Evolutionary conservation across 2,113 vertebrate species (phyloP), one percentile per base, ranked within the genome.

Genomic region (Thymallus thymallus): DNA sequence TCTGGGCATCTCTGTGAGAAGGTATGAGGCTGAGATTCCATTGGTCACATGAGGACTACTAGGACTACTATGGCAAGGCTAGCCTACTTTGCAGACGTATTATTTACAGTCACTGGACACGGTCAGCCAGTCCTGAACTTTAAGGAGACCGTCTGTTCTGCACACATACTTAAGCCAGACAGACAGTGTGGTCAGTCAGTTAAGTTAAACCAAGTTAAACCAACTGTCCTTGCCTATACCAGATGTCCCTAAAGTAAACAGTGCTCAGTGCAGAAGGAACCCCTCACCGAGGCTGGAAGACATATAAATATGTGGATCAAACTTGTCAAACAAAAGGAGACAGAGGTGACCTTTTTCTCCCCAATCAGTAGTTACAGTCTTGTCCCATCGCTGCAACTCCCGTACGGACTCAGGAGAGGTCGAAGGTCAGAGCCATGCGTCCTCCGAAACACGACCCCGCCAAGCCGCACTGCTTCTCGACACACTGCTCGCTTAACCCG

Each of bases 221-320:
- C 85, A 88, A 78, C 85, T 89, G 89, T 74, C 77, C 18, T 70
- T 69, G 79, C 71, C 72, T 76, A 41, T 41, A 41, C 35, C 35
- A 41, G 35, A 41, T 41, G 35, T 41, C 35, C 35, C 35, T 41
- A 41, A 41, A 41, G 35, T 41, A 81, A 80, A 82, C 76, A 80
- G 68, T 72, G 68, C 32, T 29, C 6, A 70, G 68, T 32, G 66
- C 55, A 75, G n/a, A 22, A 64, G 71, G 64, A 24, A 77, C 6
- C 58, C 62, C 41, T 60, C 46, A 1, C 6, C 5, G n/a, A 66
- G 30, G 18, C 64, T 35, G 14, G 80, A 74, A 74, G 48, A 79
- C 62, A 18, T 80, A 77, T 62, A 75, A 83, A 81, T 77, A 69
- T 61, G 29, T 41, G 9, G 56, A 55, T 69, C 68, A 51, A 70